Percentiles rank a stretch among this genome's conserved stretches.
phyloP scores from a whole-genome alignment of 2,113 vertebrate species.

The Eonycteris spelaea region DNA sequence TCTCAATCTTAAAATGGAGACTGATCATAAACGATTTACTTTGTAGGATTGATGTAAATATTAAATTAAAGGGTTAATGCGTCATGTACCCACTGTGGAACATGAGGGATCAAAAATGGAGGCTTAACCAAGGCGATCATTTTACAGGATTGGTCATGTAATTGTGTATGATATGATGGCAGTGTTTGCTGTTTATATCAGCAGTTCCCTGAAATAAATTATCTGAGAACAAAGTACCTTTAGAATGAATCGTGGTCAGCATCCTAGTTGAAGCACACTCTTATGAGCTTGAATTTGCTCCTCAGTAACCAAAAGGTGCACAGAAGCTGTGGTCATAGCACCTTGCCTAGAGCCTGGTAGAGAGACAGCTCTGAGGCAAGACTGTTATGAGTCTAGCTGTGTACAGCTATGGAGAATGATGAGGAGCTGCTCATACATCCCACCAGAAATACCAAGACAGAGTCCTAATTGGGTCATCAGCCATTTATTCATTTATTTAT shows the following conservation, averaged over 20 bases:
- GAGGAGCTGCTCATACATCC: neutral
- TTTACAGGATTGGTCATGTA: neutral
- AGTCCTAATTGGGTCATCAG: neutral
- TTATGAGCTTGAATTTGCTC: neutral
- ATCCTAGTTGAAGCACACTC: neutral
- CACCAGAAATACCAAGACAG: neutral
- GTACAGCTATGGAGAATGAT: neutral
- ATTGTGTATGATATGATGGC: neutral
- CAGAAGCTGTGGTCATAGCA: neutral
- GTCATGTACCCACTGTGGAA: neutral
- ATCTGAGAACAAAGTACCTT: neutral
- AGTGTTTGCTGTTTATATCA: neutral
- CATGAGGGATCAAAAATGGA: neutral
- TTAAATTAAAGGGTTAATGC: neutral
- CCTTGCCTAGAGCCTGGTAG: neutral
- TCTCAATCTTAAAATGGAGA: conserved; percentile 11
- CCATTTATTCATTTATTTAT: conserved; percentile 14
- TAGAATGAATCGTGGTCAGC: neutral
- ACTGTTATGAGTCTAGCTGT: neutral
- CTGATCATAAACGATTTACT: neutral
- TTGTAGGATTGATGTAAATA: neutral
- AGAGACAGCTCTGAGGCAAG: neutral
- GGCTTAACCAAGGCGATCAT: neutral
- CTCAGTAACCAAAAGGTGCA: neutral
- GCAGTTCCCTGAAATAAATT: neutral